Evolutionary conservation across 2,113 vertebrate species (phyloP).

Genomic region (Labrus mixtus): DNA sequence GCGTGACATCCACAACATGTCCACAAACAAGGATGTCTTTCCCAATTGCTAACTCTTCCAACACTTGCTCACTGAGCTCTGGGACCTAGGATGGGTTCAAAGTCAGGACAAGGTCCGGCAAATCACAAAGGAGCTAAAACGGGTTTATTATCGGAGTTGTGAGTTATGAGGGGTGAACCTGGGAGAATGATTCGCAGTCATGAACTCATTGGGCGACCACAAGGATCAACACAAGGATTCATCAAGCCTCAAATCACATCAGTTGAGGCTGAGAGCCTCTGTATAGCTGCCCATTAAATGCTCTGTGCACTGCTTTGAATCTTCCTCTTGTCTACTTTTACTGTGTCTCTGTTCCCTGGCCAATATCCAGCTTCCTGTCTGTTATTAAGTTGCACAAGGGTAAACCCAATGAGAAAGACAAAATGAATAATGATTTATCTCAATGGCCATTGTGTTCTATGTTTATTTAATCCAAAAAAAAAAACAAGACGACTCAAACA

Average conservation of each 20-base stretch:
- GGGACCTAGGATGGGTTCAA: conserved; percentile 35
- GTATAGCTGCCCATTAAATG: conserved; percentile 57
- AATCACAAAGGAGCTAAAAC: conserved; percentile 55
- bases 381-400: conserved; percentile 36
- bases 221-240: conserved; percentile 61
- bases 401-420: conserved; percentile 21
- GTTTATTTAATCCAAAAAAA: neutral
- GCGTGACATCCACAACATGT: conserved; percentile 51
- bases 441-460: neutral
- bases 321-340: conserved; percentile 57
- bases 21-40: conserved; percentile 52
- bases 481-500: neutral
- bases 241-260: conserved; percentile 72
- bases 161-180: conserved; percentile 36
- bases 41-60: conserved; percentile 20
- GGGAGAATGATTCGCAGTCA: conserved; percentile 56
- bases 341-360: conserved; percentile 16
- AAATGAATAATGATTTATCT: conserved; percentile 19
- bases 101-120: conserved; percentile 47
- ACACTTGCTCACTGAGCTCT: conserved; percentile 36
- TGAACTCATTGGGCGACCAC: conserved; percentile 51
- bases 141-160: conserved; percentile 43
- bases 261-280: conserved; percentile 66
- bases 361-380: conserved; percentile 32
- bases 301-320: conserved; percentile 51